Evolutionary conservation across 1,140 invertebrate species (phyloP), one percentile per base, ranked within the genome.

Genomic region (Zaprionus camerounensis): DNA sequence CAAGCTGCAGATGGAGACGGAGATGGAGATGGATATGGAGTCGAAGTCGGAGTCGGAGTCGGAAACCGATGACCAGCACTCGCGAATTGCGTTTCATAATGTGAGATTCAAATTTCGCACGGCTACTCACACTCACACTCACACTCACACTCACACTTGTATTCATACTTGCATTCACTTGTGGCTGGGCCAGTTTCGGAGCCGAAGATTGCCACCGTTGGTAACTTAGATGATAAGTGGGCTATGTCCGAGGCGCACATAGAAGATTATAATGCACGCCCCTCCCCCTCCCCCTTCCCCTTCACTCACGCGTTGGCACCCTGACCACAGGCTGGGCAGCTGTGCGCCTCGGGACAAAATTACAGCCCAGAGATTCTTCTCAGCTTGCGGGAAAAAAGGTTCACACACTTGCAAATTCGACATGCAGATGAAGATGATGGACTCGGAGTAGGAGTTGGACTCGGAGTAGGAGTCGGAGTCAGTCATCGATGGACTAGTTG

Each of bases 171-270:
- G 20, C 24, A 55, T 15, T 24, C 24, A 24, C 26, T 31, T 56
- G 22, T 56, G 53, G 24, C 53, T 13, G 24, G 11, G 22, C 22
- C 53, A 24, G 46, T 51, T 51, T 51, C 22, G 20, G 13, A 34
- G 26, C 26, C 62, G 46, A 12, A 51, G 46, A 51, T 51, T 51
- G 28, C n/a, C 28, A n/a, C 31, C 26, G 28, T 28, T 63, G 11
- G 38, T 28, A 51, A 64, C 62, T 34, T 64, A 34, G 62, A 31
- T 64, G 44, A 51, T 51, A 64, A 64, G 62, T 51, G 46, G 41
- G 26, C 44, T 51, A 28, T 64, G 17, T 7, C 9, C 61, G 26
- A 11, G 38, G 12, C n/a, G 41, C 38, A 53, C 28, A 55, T 56
- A 28, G 53, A 56, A 31, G 53, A 56, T 56, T 31, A 56, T 28